Evolutionary conservation across 2,888 invertebrate genomes (phyloP).

Genomic region (Bursaphelenchus okinawaensis): DNA sequence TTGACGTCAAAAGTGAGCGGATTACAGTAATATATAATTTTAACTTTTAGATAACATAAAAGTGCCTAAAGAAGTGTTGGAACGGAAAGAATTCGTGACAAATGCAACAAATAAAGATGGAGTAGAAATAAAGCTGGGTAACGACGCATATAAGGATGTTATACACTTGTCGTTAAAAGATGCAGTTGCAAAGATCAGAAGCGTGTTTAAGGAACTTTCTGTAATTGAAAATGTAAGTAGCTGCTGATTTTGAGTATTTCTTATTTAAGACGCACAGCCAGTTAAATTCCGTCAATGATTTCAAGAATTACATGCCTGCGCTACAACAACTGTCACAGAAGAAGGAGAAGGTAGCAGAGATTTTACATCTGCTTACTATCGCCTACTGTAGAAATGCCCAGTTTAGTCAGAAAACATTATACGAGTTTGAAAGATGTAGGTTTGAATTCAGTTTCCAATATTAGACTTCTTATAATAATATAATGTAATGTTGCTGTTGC

Average conservation of each 20-base stretch:
- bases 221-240: slow-evolving; percentile 7
- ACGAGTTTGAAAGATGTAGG: background rate
- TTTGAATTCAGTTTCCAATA: background rate
- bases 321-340: background rate
- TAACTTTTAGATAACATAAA: background rate
- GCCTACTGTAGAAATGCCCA: slow-evolving; percentile 40
- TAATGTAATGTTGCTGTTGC: background rate
- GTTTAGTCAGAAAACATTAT: slow-evolving; percentile 26
- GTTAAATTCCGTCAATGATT: slow-evolving; percentile 4
- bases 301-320: slow-evolving; percentile 9
- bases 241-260: too few species aligned
- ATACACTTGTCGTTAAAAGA: slow-evolving; percentile 1
- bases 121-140: background rate
- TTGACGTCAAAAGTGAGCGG: slow-evolving; percentile 58
- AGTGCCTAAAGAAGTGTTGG: slow-evolving; percentile 4
- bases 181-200: background rate
- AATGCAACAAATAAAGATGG: background rate
- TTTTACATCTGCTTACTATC: slow-evolving; percentile 24
- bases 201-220: background rate
- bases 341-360: background rate
- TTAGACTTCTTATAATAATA: slow-evolving; percentile 1
- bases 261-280: slow-evolving; percentile 6
- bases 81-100: background rate
- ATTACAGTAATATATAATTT: slow-evolving; percentile 13
- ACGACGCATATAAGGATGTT: background rate